Base-by-base conservation (phyloP, 2,113 vertebrate genomes). In the Semnornis frantzii region DNA sequence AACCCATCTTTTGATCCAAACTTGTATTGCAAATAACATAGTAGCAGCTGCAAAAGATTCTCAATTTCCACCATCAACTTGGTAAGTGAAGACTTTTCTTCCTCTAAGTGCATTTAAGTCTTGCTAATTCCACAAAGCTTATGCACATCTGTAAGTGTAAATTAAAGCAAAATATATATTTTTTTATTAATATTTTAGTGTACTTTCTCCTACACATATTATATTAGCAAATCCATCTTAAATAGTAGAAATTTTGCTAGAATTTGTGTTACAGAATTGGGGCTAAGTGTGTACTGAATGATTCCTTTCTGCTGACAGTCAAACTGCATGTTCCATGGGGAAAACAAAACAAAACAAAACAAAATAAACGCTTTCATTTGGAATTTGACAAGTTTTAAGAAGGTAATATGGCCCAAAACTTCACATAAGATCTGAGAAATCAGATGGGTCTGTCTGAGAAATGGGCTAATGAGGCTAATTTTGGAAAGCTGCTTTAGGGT, bases 1-100 rank as follows among this genome's bases (percentile, higher is more conserved):
- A 97, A 88, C 50, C 9, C 84, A 85, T 93, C 73, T 94, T 96
- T 97, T 95, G 92, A 97, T 95, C 92, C 92, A 94, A 90, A 97
- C 33, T 94, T 93, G 59, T 82, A 79, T 86, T 91, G 89, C 84
- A 95, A 97, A 96, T 92, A 96, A 94, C 64, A 94, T 44, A 94
- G 62, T 65, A 94, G 78, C 91, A 95, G 88, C 94, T 92, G 83
- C 85, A 95, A 75, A 95, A 66, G 30, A 89, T 89, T 93, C 66
- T 95, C 15, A 63, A 12, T 75, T 96, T 89, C 79, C 58, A 66
- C 66, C 52, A 62, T 70, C 39, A 86, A 85, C 25, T 74, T 70
- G 28, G 57, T 87, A 77, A 46, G 62, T 59, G 87, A 20, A 85
- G 57, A 54, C 16, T 75, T 94, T 91, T 81, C n/a, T 72, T 87